A percentile compares a stretch with the other conserved stretches of the same genome.
These are phyloP conservation scores for Delia radicum DNA, from an alignment of 1,140 invertebrate genomes.

Conservation along the genomic window DNA sequence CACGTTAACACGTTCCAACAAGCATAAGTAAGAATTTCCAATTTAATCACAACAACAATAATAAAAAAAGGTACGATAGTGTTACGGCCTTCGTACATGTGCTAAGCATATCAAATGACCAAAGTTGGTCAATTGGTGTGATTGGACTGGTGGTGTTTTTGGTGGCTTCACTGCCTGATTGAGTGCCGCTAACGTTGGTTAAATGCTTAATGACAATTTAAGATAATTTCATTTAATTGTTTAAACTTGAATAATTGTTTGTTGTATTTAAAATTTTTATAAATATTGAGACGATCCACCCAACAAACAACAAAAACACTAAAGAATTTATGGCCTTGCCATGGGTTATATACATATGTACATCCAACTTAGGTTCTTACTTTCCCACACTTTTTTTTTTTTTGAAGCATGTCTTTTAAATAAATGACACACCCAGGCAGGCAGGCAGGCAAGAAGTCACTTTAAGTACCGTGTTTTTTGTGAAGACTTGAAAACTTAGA, in stretches of 20 bases:
- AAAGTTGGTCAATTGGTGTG: neutral
- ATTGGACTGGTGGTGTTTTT: neutral
- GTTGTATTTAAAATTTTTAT: neutral
- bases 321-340: conserved; percentile 21
- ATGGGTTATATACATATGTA: neutral
- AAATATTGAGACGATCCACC: neutral
- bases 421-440: conserved; percentile 14
- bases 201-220: conserved; percentile 6
- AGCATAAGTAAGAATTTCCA: conserved; percentile 6
- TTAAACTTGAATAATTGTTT: neutral
- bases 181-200: neutral
- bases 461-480: neutral
- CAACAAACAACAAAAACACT: neutral
- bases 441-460: neutral
- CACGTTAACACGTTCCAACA: neutral
- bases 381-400: conserved; percentile 28
- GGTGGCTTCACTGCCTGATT: neutral
- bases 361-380: conserved; percentile 9
- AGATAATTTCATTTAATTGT: conserved; percentile 5
- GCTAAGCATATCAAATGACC: conserved; percentile 16
- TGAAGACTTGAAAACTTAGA: too few species aligned
- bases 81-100: conserved; percentile 16
- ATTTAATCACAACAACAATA: neutral
- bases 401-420: conserved; percentile 6
- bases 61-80: too few species aligned